Evolutionary conservation across 1,140 invertebrate species (phyloP).

Genomic region (Drosophila biarmipes): DNA sequence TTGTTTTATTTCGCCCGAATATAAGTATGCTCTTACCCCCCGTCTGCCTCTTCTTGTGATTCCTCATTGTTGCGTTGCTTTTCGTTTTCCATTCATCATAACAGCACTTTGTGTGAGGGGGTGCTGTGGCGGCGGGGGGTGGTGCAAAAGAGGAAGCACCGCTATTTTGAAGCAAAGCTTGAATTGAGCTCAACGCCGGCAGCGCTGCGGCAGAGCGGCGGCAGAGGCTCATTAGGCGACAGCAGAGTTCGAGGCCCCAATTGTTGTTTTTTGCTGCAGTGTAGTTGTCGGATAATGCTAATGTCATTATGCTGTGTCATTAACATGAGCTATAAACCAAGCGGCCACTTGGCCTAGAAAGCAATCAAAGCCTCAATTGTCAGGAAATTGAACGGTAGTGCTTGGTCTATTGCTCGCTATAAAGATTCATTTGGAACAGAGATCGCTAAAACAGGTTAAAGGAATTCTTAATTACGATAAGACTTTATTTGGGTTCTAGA

Average conservation of each 20-base stretch:
- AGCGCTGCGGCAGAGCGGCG: conserved; percentile 15
- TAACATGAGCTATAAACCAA: conserved; percentile 59
- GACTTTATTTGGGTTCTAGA: too few species aligned
- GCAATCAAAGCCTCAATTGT: conserved; percentile 60
- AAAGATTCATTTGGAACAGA: conserved; percentile 4
- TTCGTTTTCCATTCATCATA: conserved; percentile 78
- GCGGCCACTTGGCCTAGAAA: conserved; percentile 77
- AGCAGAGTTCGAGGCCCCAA: conserved; percentile 31
- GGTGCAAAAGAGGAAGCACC: conserved; percentile 41
- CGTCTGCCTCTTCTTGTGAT: conserved; percentile 50
- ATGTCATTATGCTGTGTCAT: conserved; percentile 80
- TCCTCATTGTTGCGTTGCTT: conserved; percentile 65
- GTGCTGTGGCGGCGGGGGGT: too few species aligned
- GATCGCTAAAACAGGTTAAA: too few species aligned
- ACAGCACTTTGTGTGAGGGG: conserved; percentile 60
- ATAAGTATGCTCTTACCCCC: conserved; percentile 37
- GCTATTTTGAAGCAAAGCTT: conserved; percentile 74
- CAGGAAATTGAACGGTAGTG: conserved; percentile 25
- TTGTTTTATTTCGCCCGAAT: conserved; percentile 61
- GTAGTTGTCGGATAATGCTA: conserved; percentile 54
- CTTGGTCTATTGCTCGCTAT: background rate
- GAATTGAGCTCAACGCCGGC: conserved; percentile 45
- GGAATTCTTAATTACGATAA: too few species aligned
- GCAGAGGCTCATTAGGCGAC: conserved; percentile 16
- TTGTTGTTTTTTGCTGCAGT: conserved; percentile 33